These are phyloP conservation scores for Peromyscus leucopus DNA, from an alignment of 2,113 vertebrate species.

Conservation along the genomic window DNA sequence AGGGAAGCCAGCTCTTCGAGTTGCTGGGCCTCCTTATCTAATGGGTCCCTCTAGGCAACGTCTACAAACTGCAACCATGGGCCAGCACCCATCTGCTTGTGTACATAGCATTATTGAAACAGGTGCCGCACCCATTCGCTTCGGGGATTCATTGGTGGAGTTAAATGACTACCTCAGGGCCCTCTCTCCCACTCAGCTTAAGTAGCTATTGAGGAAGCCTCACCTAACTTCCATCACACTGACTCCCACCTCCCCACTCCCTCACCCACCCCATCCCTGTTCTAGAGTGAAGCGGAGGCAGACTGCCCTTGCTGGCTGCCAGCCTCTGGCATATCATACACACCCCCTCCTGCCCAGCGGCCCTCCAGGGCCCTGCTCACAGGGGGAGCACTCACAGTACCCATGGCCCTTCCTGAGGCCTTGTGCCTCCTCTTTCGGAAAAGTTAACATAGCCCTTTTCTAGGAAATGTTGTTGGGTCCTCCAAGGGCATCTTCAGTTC, in stretches of 20 bases:
- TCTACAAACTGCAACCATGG: not conserved
- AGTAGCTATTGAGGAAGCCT: not conserved
- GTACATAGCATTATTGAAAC: not conserved
- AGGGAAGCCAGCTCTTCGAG: not conserved
- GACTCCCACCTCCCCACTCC: not conserved
- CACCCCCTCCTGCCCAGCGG: not conserved
- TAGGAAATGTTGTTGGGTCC: not conserved
- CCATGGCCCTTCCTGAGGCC: not conserved
- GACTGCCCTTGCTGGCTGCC: not conserved
- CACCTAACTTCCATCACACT: too few species aligned
- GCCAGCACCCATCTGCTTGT: not conserved
- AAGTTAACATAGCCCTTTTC: not conserved
- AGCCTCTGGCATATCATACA: fast-evolving
- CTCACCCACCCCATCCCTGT: not conserved
- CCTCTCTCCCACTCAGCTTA: not conserved
- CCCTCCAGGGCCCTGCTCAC: not conserved
- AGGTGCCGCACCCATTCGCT: not conserved
- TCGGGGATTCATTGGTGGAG: not conserved
- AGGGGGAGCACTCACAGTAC: too few species aligned
- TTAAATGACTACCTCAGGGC: not conserved
- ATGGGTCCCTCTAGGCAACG: not conserved
- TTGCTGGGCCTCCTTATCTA: too few species aligned
- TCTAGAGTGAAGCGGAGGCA: not conserved
- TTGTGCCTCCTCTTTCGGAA: not conserved
- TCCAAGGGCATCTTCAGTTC: not conserved